Evolutionary conservation across 2,113 vertebrate species (phyloP).

Genomic region (Eclectus roratus): DNA sequence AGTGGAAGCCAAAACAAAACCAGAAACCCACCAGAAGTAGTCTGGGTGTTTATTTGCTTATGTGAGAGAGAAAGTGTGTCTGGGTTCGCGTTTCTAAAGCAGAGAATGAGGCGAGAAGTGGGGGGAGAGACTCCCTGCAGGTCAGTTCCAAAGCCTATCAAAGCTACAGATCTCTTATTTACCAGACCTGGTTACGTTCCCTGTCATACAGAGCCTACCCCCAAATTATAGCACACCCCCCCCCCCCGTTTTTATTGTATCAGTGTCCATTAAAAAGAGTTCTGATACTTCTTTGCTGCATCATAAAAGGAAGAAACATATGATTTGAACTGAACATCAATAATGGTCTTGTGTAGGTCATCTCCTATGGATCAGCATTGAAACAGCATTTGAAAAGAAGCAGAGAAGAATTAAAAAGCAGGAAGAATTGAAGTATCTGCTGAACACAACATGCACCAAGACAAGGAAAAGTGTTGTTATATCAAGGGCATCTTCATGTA

Average conservation of each 20-base stretch:
- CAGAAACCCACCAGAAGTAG: not conserved
- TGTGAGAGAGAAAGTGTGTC: not conserved
- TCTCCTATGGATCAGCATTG: accelerated
- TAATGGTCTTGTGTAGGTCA: not conserved
- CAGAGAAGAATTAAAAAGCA: not conserved
- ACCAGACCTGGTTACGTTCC: not conserved
- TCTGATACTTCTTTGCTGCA: accelerated
- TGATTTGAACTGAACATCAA: not conserved
- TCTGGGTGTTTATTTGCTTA: not conserved
- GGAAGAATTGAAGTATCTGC: not conserved
- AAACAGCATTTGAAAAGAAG: not conserved
- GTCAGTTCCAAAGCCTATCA: not conserved
- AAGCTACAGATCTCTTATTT: not conserved
- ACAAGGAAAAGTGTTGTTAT: not conserved
- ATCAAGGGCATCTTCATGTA: not conserved
- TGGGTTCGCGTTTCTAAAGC: not conserved
- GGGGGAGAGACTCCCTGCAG: not conserved
- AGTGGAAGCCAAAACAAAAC: not conserved
- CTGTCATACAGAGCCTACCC: not conserved
- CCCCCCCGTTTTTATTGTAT: not conserved
- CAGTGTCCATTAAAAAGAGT: not conserved
- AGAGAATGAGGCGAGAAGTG: not conserved
- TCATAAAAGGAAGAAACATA: not conserved
- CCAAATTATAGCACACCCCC: not conserved
- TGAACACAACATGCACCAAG: not conserved